These are phyloP conservation scores for Cygnus atratus DNA, from an alignment of 2,113 vertebrate species.

Conservation along the genomic window DNA sequence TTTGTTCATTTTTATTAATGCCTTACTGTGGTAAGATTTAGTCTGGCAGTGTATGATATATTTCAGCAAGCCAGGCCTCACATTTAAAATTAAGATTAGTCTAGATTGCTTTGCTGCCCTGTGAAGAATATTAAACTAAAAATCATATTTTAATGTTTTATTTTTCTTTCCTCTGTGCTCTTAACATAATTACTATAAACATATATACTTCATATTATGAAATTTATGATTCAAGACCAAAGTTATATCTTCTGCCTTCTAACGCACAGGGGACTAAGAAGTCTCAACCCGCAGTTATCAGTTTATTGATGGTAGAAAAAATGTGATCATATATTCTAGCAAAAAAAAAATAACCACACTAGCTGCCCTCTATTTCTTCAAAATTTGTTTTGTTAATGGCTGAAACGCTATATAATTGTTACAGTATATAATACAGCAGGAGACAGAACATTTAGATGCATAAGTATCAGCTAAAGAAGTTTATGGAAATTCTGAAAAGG, in stretches of 20 bases:
- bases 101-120: background rate
- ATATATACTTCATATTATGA: constrained; percentile 58
- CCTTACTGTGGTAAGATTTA: background rate
- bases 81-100: background rate
- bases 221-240: constrained; percentile 31
- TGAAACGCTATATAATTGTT: constrained; percentile 1
- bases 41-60: background rate
- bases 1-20: background rate
- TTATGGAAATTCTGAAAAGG: background rate
- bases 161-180: background rate
- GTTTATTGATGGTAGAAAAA: constrained; percentile 55
- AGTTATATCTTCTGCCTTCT: constrained; percentile 34
- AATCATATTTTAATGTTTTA: background rate
- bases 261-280: constrained; percentile 38
- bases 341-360: background rate
- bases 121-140: constrained; percentile 20
- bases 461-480: background rate
- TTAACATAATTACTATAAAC: constrained; percentile 42
- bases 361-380: constrained; percentile 35
- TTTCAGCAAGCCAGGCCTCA: background rate
- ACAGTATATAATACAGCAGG: background rate
- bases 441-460: background rate
- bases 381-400: constrained; percentile 10
- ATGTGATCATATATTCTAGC: constrained; percentile 25
- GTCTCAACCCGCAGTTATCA: constrained; percentile 17